Base-by-base conservation (phyloP, 2,113 vertebrate genomes). In the Phrynosoma blainvillii region DNA sequence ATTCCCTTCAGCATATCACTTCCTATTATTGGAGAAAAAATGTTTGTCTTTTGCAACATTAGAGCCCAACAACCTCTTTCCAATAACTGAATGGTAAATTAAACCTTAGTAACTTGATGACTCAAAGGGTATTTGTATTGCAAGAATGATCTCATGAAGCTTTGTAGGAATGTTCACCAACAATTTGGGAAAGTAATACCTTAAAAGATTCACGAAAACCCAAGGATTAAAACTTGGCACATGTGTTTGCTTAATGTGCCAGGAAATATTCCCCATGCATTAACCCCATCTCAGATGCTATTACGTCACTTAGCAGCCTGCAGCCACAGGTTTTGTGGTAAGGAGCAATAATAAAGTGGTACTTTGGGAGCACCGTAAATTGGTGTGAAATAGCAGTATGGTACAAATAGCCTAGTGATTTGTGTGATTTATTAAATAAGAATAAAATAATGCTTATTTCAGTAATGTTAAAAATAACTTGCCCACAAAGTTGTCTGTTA, bases 1-100 rank as follows among this genome's bases (percentile, higher is more conserved):
- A 74, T 89, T 93, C 77, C 62, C 78, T 85, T 73, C 76, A 87
- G 82, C 78, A 87, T 84, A 93, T 82, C 54, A 85, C 52, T 2
- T 68, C 36, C 75, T 32, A 76, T 81, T 68, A 82, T 87, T 76
- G 25, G 27, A 12, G 87, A 66, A 20, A 91, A 88, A 91, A 56
- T 1, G 11, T 0, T 84, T 1, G 2, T 16, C 70, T 66, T 86
- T 65, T 81, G 23, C 76, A 6, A 80, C 65, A 32, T 18, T 76
- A 56, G 40, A 73, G 0, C 42, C 79, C 73, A 32, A 87, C 75
- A 68, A 42, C 21, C n/a, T 78, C 62, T 32, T 10, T 56, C 40
- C 54, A 56, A 74, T 81, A 87, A 30, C 52, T 87, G 80, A 52
- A 80, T 87, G 78, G 68, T 59, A 87, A 75, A 82, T 87, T 75